A percentile compares a stretch with the other conserved stretches of the same genome.
Evolutionary conservation across 2,797 vertebrate species (phyloP).

Genomic region (Cetoscarus ocellatus): DNA sequence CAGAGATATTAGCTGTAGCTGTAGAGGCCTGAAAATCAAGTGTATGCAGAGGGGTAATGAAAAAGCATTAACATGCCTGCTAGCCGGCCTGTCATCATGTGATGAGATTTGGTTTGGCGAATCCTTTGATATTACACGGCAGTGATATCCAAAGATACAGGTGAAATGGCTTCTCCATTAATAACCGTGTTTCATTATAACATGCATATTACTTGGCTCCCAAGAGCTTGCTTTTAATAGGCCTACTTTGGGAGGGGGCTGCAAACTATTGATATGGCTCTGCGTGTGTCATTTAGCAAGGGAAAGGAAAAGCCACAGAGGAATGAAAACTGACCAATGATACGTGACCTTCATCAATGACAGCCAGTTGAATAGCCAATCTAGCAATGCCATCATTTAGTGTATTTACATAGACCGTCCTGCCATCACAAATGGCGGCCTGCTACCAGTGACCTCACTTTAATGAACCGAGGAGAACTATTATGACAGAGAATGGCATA

Average conservation of each 20-base stretch:
- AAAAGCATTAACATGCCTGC: conserved; percentile 80
- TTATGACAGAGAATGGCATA: conserved; percentile 96
- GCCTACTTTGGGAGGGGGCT: conserved; percentile 75
- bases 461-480: conserved; percentile 96
- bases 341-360: conserved; percentile 87
- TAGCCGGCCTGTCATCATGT: conserved; percentile 82
- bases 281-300: conserved; percentile 73
- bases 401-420: conserved; percentile 86
- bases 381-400: conserved; percentile 67
- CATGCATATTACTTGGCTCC: conserved; percentile 90
- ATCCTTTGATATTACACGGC: conserved; percentile 88
- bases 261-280: conserved; percentile 80
- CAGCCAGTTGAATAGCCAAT: conserved; percentile 69
- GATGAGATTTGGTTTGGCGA: conserved; percentile 85
- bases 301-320: conserved; percentile 54
- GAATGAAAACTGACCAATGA: conserved; percentile 86
- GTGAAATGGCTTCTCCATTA: conserved; percentile 88
- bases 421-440: conserved; percentile 79
- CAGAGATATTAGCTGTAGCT: conserved; percentile 52
- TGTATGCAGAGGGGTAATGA: conserved; percentile 72
- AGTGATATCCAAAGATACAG: conserved; percentile 88
- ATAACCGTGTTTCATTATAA: conserved; percentile 91
- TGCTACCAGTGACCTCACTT: conserved; percentile 90
- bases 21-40: conserved; percentile 66
- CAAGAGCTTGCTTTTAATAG: conserved; percentile 88